Evolutionary conservation across 2,113 vertebrate species (phyloP).

Genomic region (Myotis lucifugus): DNA sequence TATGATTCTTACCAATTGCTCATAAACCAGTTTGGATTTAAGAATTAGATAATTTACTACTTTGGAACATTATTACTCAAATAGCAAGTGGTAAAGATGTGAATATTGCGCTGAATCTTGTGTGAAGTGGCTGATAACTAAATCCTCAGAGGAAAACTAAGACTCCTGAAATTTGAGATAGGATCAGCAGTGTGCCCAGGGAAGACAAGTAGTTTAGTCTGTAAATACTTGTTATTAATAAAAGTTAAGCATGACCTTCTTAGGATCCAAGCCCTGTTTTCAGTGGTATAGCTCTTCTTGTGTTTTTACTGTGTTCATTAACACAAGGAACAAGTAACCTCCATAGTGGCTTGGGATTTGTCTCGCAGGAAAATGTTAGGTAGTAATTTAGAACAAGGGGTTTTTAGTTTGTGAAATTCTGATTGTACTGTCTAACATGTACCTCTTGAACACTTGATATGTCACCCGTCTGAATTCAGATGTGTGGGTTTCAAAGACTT

Average conservation of each 20-base stretch:
- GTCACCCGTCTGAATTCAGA: slow-evolving; percentile 15
- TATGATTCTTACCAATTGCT: slow-evolving; percentile 42
- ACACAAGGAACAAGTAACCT: slow-evolving; percentile 20
- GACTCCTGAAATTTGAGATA: slow-evolving; percentile 24
- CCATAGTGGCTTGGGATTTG: slow-evolving; percentile 14
- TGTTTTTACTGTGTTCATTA: slow-evolving; percentile 49
- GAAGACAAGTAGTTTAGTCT: slow-evolving; percentile 32
- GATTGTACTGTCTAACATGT: neutral
- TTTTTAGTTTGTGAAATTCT: neutral
- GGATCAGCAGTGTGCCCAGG: slow-evolving; percentile 28
- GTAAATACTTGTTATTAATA: slow-evolving; percentile 5
- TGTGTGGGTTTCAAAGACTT: slow-evolving; percentile 7
- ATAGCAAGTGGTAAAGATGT: slow-evolving; percentile 25
- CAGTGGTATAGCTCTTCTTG: neutral
- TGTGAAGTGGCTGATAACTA: slow-evolving; percentile 35
- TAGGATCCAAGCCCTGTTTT: neutral
- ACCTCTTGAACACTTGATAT: neutral
- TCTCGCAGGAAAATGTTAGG: slow-evolving; percentile 32
- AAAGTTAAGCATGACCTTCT: neutral
- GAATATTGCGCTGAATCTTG: neutral
- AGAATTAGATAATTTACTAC: slow-evolving; percentile 14
- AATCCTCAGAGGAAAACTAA: slow-evolving; percentile 45
- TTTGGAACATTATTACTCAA: slow-evolving; percentile 41
- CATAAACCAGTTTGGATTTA: slow-evolving; percentile 63
- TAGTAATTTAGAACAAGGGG: slow-evolving; percentile 18